Evolutionary conservation across 2,888 invertebrate genomes (phyloP).

Genomic region (Agrochola circellaris): DNA sequence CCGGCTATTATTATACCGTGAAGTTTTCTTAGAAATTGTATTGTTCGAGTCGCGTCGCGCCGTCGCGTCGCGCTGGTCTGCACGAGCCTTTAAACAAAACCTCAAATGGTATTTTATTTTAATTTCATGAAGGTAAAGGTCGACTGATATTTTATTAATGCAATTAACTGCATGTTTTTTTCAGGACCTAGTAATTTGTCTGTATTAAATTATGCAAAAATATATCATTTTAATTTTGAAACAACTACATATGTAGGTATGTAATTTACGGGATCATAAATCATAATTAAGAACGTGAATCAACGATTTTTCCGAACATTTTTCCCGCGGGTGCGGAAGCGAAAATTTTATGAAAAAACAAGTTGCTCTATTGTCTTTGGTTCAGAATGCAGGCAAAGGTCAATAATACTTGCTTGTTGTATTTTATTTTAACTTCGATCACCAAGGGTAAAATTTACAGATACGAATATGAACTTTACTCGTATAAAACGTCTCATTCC

Average conservation of each 20-base stretch:
- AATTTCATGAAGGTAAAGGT: neutral
- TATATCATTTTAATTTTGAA: conserved; percentile 1
- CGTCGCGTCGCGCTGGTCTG: no score
- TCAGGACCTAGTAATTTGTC: neutral
- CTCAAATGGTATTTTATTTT: no score
- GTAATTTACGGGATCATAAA: neutral
- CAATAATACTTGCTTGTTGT: neutral
- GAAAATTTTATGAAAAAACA: neutral
- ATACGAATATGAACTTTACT: neutral
- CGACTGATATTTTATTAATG: neutral
- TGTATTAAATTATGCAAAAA: neutral
- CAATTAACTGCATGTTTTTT: neutral
- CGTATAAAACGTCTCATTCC: neutral
- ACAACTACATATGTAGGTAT: neutral
- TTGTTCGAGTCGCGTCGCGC: no score
- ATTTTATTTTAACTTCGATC: neutral
- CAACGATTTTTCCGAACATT: neutral
- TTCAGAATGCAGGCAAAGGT: neutral
- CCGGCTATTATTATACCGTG: no score
- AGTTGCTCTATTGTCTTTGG: conserved; percentile 19
- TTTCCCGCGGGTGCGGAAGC: neutral
- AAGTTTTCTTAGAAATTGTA: no score
- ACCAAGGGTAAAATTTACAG: neutral
- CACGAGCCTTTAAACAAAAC: no score
- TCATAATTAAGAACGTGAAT: neutral